These are phyloP conservation scores for Sinohyriopsis cumingii DNA, from an alignment of 2,888 invertebrate species.

Conservation along the genomic window DNA sequence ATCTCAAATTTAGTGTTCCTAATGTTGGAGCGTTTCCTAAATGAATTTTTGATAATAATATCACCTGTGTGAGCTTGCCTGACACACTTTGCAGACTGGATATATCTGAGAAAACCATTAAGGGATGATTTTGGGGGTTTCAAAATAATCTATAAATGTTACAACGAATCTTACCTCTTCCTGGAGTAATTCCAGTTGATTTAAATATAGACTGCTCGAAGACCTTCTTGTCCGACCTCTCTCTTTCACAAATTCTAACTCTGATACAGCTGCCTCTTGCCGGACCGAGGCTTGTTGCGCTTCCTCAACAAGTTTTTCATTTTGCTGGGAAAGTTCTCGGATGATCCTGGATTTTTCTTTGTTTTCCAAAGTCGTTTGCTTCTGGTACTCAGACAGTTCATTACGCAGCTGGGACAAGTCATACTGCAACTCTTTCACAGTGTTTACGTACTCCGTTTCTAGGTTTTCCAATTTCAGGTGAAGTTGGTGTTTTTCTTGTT, in stretches of 20 bases:
- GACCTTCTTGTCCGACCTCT: slow-evolving; percentile 87
- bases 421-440: slow-evolving; percentile 88
- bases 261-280: slow-evolving; percentile 81
- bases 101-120: too few relatives aligned
- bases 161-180: slow-evolving; percentile 79
- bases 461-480: slow-evolving; percentile 88
- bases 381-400: slow-evolving; percentile 79
- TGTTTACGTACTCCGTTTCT: slow-evolving; percentile 90
- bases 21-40: too few relatives aligned
- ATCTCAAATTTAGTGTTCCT: too few relatives aligned
- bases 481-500: slow-evolving; percentile 93
- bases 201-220: slow-evolving; percentile 89
- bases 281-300: slow-evolving; percentile 31
- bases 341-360: slow-evolving; percentile 70
- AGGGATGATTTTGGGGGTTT: too few relatives aligned
- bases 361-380: slow-evolving; percentile 64
- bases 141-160: too few relatives aligned
- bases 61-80: too few relatives aligned
- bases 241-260: slow-evolving; percentile 87
- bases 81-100: too few relatives aligned
- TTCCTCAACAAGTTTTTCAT: slow-evolving; percentile 42
- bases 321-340: slow-evolving; percentile 87
- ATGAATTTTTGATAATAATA: too few relatives aligned
- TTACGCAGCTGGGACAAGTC: slow-evolving; percentile 87
- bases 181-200: slow-evolving; percentile 88